Conservation (phyloP, 2,888 invertebrate genomes). For the Corbicula japonica region DNA sequence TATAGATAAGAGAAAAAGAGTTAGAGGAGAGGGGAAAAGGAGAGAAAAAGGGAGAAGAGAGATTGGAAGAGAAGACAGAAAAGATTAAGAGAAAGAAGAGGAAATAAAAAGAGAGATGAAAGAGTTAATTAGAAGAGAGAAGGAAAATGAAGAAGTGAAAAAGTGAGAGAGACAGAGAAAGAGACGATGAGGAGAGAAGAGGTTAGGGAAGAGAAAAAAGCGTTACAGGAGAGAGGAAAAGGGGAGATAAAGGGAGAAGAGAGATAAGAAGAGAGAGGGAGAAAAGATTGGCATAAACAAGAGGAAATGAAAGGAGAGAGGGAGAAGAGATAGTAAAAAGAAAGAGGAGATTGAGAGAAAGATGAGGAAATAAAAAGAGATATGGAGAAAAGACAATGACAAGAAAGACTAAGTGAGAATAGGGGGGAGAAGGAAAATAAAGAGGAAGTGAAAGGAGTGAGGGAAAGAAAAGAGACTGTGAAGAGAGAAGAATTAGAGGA, state of each 20-base stretch:
- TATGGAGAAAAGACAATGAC: neutral
- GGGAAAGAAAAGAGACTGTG: neutral
- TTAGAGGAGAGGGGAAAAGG: too few relatives aligned
- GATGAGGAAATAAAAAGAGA: neutral
- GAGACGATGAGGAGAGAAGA: too few relatives aligned
- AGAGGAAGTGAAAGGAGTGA: neutral
- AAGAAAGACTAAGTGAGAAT: neutral
- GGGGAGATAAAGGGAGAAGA: neutral
- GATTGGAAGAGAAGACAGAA: neutral
- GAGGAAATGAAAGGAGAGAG: neutral
- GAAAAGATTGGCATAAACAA: neutral
- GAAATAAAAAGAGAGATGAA: neutral
- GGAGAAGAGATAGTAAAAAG: neutral
- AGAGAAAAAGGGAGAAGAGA: constrained; percentile 2
- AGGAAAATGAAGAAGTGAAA: too few relatives aligned
- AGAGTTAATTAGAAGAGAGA: neutral
- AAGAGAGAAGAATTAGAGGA: too few relatives aligned
- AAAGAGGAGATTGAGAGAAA: neutral
- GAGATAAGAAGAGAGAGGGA: constrained; percentile 1
- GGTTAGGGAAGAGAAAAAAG: neutral
- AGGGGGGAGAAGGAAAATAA: neutral
- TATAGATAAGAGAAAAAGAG: too few relatives aligned
- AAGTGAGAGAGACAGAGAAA: neutral
- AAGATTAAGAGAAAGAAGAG: neutral
- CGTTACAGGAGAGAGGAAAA: neutral